Conservation (phyloP, 2,797 vertebrate species). For the Spondyliosoma cantharus region DNA sequence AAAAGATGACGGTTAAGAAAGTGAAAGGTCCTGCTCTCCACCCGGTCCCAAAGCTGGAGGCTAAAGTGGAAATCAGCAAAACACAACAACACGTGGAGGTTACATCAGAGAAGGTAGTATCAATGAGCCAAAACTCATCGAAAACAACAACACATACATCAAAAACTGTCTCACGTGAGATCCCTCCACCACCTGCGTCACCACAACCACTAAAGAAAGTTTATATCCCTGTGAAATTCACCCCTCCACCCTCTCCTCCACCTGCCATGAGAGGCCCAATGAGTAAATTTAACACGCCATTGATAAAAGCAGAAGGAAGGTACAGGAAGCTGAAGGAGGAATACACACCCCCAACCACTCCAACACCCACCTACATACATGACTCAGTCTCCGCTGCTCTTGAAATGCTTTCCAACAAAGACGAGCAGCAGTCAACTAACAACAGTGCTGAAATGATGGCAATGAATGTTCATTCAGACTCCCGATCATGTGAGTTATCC, state of each 20-base stretch:
- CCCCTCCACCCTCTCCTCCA: constrained; percentile 84
- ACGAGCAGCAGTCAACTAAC: constrained; percentile 65
- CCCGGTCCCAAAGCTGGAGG: constrained; percentile 84
- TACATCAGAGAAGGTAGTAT: constrained; percentile 47
- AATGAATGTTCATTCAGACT: constrained; percentile 64
- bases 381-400: constrained; percentile 76
- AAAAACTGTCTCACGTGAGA: constrained; percentile 63
- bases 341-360: constrained; percentile 78
- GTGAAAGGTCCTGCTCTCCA: constrained; percentile 77
- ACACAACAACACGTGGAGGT: constrained; percentile 59
- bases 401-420: constrained; percentile 76
- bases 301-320: constrained; percentile 93
- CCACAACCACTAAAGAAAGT: constrained; percentile 77
- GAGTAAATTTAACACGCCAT: constrained; percentile 91
- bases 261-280: constrained; percentile 82
- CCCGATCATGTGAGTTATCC: constrained; percentile 64
- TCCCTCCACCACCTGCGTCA: constrained; percentile 75
- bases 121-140: constrained; percentile 62
- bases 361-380: constrained; percentile 70
- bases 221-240: constrained; percentile 83
- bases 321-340: constrained; percentile 86
- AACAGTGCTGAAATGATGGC: constrained; percentile 62
- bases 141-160: constrained; percentile 58
- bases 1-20: constrained; percentile 82
- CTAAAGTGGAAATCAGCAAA: constrained; percentile 71